These are phyloP conservation scores for Dendrocopos noguchii DNA, from an alignment of 2,113 vertebrate species.

Conservation along the genomic window DNA sequence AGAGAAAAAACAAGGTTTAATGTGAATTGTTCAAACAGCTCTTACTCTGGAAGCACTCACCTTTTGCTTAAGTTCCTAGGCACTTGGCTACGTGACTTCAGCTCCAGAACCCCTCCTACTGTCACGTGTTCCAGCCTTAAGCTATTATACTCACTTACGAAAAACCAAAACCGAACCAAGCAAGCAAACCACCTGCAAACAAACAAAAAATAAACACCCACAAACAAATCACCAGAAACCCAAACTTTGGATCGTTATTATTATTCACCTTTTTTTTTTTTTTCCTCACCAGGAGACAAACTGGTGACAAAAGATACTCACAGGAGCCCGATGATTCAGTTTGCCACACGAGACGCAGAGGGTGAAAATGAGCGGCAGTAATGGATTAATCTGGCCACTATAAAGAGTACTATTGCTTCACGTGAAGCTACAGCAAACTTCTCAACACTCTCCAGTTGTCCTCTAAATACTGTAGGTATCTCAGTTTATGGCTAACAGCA, in stretches of 20 bases:
- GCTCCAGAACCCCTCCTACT: not conserved
- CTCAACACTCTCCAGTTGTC: not conserved
- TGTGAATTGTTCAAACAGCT: not conserved
- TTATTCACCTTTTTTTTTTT: not conserved
- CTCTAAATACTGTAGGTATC: not conserved
- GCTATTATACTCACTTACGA: not conserved
- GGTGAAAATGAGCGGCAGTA: not conserved
- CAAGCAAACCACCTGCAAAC: no score
- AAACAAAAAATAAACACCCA: no score
- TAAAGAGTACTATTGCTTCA: not conserved
- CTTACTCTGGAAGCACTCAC: not conserved
- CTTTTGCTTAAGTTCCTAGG: not conserved
- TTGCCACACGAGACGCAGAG: not conserved
- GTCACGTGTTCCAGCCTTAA: not conserved
- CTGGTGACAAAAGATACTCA: no score
- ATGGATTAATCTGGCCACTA: not conserved
- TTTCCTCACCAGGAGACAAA: not conserved
- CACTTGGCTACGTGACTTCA: not conserved
- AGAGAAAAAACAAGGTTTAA: not conserved
- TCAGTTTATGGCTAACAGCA: not conserved
- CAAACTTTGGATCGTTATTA: not conserved
- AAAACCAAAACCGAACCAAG: not conserved
- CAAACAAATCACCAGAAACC: not conserved
- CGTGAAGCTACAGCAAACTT: not conserved
- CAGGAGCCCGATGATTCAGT: not conserved